Evolutionary conservation across 2,797 vertebrate genomes (phyloP).

Genomic region (Sebastolobus alascanus): DNA sequence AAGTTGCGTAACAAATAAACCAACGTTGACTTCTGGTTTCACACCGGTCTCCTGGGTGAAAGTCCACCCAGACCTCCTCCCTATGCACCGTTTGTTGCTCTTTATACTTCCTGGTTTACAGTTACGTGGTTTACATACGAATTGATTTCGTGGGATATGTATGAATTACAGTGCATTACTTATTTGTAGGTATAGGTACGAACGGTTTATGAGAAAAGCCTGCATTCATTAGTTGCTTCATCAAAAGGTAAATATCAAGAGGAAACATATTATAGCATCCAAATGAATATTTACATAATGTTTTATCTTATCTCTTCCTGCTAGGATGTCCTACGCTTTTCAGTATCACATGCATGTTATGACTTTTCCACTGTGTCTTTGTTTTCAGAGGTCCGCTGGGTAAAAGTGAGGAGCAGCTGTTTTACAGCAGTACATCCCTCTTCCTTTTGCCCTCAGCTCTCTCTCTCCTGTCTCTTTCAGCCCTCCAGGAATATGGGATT

Average conservation of each 20-base stretch:
- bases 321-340: constrained; percentile 10
- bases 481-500: constrained; percentile 75
- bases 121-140: too few species aligned
- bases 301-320: constrained; percentile 9
- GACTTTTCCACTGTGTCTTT: constrained; percentile 50
- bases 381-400: constrained; percentile 26
- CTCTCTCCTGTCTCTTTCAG: constrained; percentile 73
- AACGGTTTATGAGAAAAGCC: too few species aligned
- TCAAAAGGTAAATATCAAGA: constrained; percentile 2
- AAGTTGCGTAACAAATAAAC: too few species aligned
- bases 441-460: constrained; percentile 57
- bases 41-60: too few species aligned
- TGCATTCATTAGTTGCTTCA: not conserved
- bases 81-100: too few species aligned
- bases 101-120: too few species aligned
- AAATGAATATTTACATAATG: not conserved
- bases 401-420: constrained; percentile 79
- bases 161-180: too few species aligned
- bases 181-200: too few species aligned
- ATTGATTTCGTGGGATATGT: too few species aligned
- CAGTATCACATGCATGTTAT: constrained; percentile 4
- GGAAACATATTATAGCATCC: not conserved
- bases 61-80: too few species aligned
- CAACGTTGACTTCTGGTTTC: too few species aligned
- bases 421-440: constrained; percentile 77